phyloP scores from a whole-genome alignment of 1,140 invertebrate species.

The Leptestheria dahalacensis region DNA sequence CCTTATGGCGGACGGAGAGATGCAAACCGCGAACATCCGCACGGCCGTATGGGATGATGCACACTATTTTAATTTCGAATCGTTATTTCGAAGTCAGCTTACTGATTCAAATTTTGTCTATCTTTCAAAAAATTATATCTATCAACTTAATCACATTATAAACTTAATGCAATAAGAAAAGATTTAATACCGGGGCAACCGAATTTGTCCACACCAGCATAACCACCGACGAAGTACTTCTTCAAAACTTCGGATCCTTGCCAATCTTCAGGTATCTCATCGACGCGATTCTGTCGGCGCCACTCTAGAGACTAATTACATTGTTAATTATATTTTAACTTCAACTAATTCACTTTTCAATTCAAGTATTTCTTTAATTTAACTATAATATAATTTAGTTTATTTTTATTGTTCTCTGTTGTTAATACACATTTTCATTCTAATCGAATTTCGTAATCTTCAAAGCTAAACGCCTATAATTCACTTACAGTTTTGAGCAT shows the following conservation, averaged over 20 bases:
- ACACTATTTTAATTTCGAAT: no score
- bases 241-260: conserved; percentile 49
- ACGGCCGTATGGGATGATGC: conserved; percentile 15
- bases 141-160: conserved; percentile 1
- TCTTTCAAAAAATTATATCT: neutral
- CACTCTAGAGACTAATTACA: neutral
- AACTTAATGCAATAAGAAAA: conserved; percentile 2
- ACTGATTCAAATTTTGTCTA: neutral
- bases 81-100: no score
- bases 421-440: no score
- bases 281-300: conserved; percentile 33
- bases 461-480: no score
- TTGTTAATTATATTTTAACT: neutral
- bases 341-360: no score
- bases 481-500: neutral
- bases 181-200: conserved; percentile 51
- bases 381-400: no score
- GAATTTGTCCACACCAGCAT: conserved; percentile 63
- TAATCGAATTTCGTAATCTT: no score
- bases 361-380: no score
- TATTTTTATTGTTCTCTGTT: no score
- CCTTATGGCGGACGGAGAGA: conserved; percentile 51
- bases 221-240: conserved; percentile 57
- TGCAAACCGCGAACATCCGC: conserved; percentile 58
- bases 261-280: conserved; percentile 46